A percentile compares a stretch with the other conserved stretches of the same genome.
Evolutionary conservation across 2,797 vertebrate species (phyloP).

Genomic region (Ataeniobius toweri): DNA sequence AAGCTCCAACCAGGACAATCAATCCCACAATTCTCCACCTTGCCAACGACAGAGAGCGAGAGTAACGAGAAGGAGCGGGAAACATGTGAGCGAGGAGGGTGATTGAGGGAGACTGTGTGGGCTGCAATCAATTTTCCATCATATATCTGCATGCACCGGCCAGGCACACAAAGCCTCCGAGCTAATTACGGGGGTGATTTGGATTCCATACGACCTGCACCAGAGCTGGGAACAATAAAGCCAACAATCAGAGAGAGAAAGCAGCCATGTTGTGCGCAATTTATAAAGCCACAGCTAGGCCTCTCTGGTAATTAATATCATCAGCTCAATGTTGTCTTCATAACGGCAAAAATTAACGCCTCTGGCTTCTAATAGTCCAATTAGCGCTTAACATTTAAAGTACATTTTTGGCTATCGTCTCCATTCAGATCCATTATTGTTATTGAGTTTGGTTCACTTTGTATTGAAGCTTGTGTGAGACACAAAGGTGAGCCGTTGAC

Average conservation of each 20-base stretch:
- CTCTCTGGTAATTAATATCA: slow-evolving; percentile 76
- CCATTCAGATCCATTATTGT: slow-evolving; percentile 66
- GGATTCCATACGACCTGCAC: slow-evolving; percentile 68
- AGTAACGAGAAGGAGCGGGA: slow-evolving; percentile 35
- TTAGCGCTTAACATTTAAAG: slow-evolving; percentile 70
- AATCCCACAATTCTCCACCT: slow-evolving; percentile 55
- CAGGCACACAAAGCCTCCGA: slow-evolving; percentile 66
- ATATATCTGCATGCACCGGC: slow-evolving; percentile 67
- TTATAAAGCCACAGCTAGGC: slow-evolving; percentile 66
- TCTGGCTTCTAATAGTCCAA: slow-evolving; percentile 68
- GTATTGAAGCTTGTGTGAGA: slow-evolving; percentile 57
- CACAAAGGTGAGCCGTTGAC: slow-evolving; percentile 49
- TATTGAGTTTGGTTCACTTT: slow-evolving; percentile 68
- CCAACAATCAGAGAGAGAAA: slow-evolving; percentile 63
- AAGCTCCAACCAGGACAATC: slow-evolving; percentile 62
- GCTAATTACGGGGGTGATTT: slow-evolving; percentile 79
- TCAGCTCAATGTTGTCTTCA: slow-evolving; percentile 71
- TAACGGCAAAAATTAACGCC: slow-evolving; percentile 66
- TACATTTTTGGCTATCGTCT: slow-evolving; percentile 65
- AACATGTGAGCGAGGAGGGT: slow-evolving; percentile 43
- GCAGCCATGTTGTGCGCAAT: slow-evolving; percentile 71
- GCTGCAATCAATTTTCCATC: slow-evolving; percentile 67
- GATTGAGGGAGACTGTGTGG: slow-evolving; percentile 59
- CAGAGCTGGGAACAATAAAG: slow-evolving; percentile 75
- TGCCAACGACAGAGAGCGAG: slow-evolving; percentile 37